Evolutionary conservation across 2,888 invertebrate genomes (phyloP).

Genomic region (Venusia cambrica): DNA sequence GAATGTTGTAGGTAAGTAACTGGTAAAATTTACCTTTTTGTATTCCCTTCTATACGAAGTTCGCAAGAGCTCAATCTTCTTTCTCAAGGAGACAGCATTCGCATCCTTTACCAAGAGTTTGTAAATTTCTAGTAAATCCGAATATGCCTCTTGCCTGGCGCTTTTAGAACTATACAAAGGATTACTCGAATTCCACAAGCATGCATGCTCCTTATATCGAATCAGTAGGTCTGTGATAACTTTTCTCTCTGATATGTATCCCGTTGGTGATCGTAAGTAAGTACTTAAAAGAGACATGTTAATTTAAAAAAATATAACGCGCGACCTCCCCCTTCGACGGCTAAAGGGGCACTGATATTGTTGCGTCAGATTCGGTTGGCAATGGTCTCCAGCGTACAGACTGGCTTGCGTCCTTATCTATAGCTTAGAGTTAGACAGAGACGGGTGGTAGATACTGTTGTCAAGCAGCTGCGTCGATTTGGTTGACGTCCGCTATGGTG

Average conservation of each 20-base stretch:
- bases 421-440: constrained; percentile 1
- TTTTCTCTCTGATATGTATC: constrained; percentile 14
- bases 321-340: constrained; percentile 1
- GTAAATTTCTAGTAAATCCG: constrained; percentile 23
- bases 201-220: constrained; percentile 19
- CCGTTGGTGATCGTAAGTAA: not conserved
- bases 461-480: constrained; percentile 10
- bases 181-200: constrained; percentile 27
- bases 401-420: constrained; percentile 9
- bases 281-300: no score
- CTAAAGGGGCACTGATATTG: constrained; percentile 14
- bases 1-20: no score
- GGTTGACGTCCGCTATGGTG: no score
- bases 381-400: constrained; percentile 9
- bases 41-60: constrained; percentile 29
- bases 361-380: constrained; percentile 8
- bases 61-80: constrained; percentile 30
- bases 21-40: constrained; percentile 34
- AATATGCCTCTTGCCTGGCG: constrained; percentile 15
- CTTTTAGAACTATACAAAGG: constrained; percentile 20
- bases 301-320: no score
- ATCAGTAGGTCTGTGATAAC: constrained; percentile 22
- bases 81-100: constrained; percentile 22
- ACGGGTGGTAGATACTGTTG: constrained; percentile 2
- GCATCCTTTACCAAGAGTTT: constrained; percentile 16